phyloP scores from a whole-genome alignment of 2,113 vertebrate genomes.

The Protobothrops mucrosquamatus region DNA sequence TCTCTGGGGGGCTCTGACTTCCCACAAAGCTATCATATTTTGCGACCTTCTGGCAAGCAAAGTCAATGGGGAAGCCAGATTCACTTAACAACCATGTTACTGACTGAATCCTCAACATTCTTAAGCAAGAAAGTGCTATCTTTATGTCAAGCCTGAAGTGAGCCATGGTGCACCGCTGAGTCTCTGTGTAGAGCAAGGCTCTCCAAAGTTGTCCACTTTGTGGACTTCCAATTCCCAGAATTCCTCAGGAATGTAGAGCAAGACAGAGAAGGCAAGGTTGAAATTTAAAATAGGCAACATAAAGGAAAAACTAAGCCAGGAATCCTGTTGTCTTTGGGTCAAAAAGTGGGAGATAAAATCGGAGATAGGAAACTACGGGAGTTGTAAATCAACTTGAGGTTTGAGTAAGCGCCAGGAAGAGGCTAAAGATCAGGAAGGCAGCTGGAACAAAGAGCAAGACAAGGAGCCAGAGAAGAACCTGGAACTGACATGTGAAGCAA shows the following conservation, averaged over 20 bases:
- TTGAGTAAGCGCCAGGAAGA: background rate
- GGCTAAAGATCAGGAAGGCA: background rate
- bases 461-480: background rate
- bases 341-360: background rate
- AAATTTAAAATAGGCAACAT: background rate
- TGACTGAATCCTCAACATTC: background rate
- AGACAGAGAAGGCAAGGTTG: background rate
- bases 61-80: too few relatives aligned
- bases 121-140: background rate
- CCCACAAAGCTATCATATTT: too few relatives aligned
- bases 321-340: background rate
- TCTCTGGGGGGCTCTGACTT: too few relatives aligned
- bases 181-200: background rate
- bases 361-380: background rate
- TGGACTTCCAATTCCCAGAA: too few relatives aligned
- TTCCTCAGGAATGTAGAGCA: background rate
- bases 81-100: too few relatives aligned
- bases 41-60: too few relatives aligned
- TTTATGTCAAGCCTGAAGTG: background rate
- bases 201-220: too few relatives aligned
- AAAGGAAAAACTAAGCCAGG: background rate
- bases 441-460: background rate
- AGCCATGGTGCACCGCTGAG: background rate
- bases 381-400: constrained; percentile 2
- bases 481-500: background rate